A percentile compares a stretch with the other conserved stretches of the same genome.
phyloP scores from a whole-genome alignment of 2,888 invertebrate species.

The Cantharis flavilabris region DNA sequence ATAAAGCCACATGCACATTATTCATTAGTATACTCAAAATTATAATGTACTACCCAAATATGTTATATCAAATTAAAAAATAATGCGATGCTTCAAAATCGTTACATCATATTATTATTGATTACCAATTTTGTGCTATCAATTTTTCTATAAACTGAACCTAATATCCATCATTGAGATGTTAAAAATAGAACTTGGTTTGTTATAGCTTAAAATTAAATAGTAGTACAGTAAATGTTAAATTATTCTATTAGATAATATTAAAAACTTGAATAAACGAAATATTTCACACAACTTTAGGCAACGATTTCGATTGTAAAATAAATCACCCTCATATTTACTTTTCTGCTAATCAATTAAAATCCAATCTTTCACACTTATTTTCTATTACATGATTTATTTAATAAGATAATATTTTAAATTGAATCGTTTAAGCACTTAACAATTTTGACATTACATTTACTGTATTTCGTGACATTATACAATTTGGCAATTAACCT shows the following conservation, averaged over 20 bases:
- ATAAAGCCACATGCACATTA: not conserved
- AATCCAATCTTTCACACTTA: not conserved
- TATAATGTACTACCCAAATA: not conserved
- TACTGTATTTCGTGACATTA: constrained; percentile 6
- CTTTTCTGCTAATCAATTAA: not conserved
- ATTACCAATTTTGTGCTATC: not conserved
- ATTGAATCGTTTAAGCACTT: constrained; percentile 2
- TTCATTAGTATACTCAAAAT: not conserved
- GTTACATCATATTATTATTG: not conserved
- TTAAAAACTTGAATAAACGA: too few species aligned
- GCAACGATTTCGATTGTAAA: not conserved
- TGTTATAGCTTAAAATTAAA: not conserved
- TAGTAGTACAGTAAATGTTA: too few species aligned
- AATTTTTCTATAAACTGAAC: not conserved
- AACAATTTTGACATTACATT: not conserved
- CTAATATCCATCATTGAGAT: not conserved
- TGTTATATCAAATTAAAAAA: not conserved
- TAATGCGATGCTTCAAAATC: not conserved
- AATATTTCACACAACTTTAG: too few species aligned
- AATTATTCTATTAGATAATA: not conserved
- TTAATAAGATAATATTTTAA: constrained; percentile 6
- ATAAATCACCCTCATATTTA: not conserved
- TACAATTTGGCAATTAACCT: constrained; percentile 12
- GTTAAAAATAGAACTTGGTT: not conserved
- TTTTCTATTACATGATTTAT: not conserved